A percentile compares a stretch with the other conserved stretches of the same genome.
These are phyloP conservation scores for Nebria salina DNA, from an alignment of 2,888 invertebrate species.

Conservation along the genomic window DNA sequence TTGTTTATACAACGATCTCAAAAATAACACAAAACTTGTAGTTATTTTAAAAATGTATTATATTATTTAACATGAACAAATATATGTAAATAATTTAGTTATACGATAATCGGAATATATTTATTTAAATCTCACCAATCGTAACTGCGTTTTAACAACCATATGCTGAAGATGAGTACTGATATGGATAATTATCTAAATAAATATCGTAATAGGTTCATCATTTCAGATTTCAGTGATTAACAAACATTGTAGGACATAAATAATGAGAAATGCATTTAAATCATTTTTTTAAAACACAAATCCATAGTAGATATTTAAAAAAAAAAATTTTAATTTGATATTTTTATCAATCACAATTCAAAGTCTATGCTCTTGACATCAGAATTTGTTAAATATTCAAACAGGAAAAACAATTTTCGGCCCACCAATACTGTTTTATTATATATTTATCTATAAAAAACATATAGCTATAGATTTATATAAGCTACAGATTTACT, in stretches of 20 bases:
- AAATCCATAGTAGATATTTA: too few species aligned
- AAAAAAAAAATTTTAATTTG: neutral
- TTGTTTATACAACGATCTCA: slow-evolving; percentile 8
- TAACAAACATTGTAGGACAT: too few species aligned
- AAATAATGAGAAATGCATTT: too few species aligned
- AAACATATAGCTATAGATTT: too few species aligned
- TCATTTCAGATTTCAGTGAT: neutral
- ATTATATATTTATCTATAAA: too few species aligned
- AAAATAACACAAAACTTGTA: slow-evolving; percentile 8
- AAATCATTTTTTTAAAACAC: too few species aligned
- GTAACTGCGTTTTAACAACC: neutral
- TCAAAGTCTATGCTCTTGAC: neutral
- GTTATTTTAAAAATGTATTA: slow-evolving; percentile 15
- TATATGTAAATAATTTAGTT: slow-evolving; percentile 12
- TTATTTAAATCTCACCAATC: neutral
- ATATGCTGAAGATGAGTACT: neutral
- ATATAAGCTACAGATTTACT: too few species aligned
- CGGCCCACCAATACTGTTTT: too few species aligned
- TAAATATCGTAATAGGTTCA: neutral
- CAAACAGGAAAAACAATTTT: too few species aligned
- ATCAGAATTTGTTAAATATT: neutral
- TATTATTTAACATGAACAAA: slow-evolving; percentile 16
- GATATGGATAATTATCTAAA: neutral
- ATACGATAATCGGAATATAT: neutral
- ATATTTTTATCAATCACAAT: neutral